Percentiles rank a stretch among this genome's conserved stretches.
Conservation (phyloP, 2,113 vertebrate species). For the Mobula birostris region DNA sequence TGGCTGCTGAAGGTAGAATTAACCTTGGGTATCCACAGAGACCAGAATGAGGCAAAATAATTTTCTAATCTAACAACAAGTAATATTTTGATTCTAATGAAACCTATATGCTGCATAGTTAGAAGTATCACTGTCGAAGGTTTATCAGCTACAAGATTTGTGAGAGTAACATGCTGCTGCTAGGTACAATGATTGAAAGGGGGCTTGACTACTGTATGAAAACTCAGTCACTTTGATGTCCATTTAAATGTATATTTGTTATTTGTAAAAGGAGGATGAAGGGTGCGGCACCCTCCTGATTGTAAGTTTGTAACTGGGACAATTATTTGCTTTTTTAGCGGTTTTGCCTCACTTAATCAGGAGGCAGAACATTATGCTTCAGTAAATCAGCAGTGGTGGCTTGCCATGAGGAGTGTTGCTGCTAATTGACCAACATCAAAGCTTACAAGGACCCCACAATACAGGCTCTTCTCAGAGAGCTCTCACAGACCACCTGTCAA, state of each 20-base stretch:
- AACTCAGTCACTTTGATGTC: background rate
- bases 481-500: no score
- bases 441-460: no score
- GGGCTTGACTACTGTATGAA: background rate
- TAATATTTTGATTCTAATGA: conserved; percentile 25
- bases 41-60: background rate
- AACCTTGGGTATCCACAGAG: no score
- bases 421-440: no score
- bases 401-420: no score
- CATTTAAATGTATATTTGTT: background rate
- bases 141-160: background rate
- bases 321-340: background rate
- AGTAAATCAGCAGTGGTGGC: no score
- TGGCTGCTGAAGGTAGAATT: no score
- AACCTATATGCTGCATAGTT: background rate
- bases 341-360: background rate
- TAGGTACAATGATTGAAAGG: background rate
- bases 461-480: no score
- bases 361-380: background rate
- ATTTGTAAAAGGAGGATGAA: background rate
- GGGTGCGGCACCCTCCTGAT: background rate
- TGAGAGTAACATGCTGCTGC: background rate
- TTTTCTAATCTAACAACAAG: background rate
- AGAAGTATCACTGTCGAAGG: background rate
- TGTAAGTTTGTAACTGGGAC: background rate